A percentile compares a stretch with the other conserved stretches of the same genome.
These are phyloP conservation scores for Noctua fimbriata DNA, from an alignment of 2,888 invertebrate genomes.

Conservation along the genomic window DNA sequence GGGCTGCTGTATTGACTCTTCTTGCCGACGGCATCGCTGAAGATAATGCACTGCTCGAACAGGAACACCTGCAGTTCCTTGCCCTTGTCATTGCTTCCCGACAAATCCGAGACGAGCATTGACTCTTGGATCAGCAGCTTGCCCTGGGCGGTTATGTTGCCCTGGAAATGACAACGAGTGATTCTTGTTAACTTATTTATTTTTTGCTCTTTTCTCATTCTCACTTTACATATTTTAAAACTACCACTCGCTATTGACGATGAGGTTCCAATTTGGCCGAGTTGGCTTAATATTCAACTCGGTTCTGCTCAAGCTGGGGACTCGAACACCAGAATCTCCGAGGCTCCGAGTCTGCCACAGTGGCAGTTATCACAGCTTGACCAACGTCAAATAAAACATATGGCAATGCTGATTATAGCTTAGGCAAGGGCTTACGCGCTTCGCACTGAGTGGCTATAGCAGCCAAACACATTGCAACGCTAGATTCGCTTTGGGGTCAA, in stretches of 20 bases:
- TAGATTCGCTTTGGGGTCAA: slow-evolving; percentile 44
- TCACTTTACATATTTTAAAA: not conserved
- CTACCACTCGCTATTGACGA: not conserved
- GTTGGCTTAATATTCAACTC: not conserved
- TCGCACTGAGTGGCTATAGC: not conserved
- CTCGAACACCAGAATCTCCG: slow-evolving; percentile 25
- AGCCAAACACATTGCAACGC: slow-evolving; percentile 1
- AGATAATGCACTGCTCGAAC: slow-evolving; percentile 99
- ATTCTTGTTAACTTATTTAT: slow-evolving; percentile 21
- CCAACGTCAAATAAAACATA: not conserved
- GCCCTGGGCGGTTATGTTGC: slow-evolving; percentile 99
- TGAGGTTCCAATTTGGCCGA: not conserved
- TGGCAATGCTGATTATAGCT: slow-evolving; percentile 3
- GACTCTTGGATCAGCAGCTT: slow-evolving; percentile 97
- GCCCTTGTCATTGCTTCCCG: slow-evolving; percentile 81
- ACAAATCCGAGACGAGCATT: slow-evolving; percentile 93
- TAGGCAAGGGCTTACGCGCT: slow-evolving; percentile 13
- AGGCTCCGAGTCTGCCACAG: not conserved
- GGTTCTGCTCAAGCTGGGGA: slow-evolving; percentile 10
- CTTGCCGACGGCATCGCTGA: slow-evolving; percentile 98
- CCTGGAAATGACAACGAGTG: slow-evolving; percentile 88
- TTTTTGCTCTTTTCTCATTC: not conserved
- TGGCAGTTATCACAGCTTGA: not conserved
- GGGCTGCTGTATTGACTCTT: slow-evolving; percentile 98
- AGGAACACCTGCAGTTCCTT: slow-evolving; percentile 98